These are phyloP conservation scores for Phyllostomus discolor DNA, from an alignment of 2,113 vertebrate genomes.

Conservation along the genomic window DNA sequence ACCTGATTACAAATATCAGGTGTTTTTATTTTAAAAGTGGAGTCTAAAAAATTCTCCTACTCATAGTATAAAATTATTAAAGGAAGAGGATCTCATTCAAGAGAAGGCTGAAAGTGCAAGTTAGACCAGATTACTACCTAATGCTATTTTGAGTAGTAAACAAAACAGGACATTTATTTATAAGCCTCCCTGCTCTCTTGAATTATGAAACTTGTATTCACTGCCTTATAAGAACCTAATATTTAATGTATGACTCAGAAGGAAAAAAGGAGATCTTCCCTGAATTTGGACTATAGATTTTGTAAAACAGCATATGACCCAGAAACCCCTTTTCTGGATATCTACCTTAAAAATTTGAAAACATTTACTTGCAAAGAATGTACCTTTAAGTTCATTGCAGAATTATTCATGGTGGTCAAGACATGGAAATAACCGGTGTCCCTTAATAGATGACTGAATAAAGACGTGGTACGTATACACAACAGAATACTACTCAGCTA, in stretches of 20 bases:
- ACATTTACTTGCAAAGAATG: background rate
- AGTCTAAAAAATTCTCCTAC: background rate
- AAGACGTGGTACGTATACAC: background rate
- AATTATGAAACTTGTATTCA: slow-evolving; percentile 9
- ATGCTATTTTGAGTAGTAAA: background rate
- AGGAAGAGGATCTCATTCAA: background rate
- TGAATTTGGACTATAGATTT: background rate
- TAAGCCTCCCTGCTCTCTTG: background rate
- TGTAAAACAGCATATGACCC: background rate
- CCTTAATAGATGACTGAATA: background rate
- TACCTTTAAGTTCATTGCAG: background rate
- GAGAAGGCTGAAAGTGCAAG: background rate
- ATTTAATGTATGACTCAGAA: slow-evolving; percentile 6
- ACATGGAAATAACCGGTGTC: background rate
- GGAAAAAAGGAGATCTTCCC: background rate
- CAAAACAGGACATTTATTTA: background rate
- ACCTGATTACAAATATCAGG: background rate
- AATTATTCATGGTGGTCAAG: background rate
- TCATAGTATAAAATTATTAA: background rate
- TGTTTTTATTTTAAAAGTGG: slow-evolving; percentile 24
- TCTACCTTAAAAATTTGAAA: background rate
- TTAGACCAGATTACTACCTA: background rate
- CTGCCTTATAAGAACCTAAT: background rate
- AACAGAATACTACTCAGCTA: background rate
- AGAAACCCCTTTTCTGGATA: background rate